phyloP scores from a whole-genome alignment of 1,140 invertebrate species.

The Trissolcus basalis region DNA sequence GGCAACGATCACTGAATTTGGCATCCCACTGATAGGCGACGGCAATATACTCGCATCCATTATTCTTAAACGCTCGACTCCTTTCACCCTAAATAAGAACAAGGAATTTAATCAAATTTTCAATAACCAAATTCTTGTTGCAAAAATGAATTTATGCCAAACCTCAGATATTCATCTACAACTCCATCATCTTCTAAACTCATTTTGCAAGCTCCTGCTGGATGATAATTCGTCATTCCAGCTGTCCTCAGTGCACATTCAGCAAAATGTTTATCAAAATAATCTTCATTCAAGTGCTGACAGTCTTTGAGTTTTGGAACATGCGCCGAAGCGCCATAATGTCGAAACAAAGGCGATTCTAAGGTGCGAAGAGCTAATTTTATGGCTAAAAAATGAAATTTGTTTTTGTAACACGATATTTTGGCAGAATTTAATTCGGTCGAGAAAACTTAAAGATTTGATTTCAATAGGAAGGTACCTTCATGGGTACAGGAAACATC shows the following conservation, averaged over 20 bases:
- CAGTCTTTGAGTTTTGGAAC: conserved; percentile 76
- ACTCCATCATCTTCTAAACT: conserved; percentile 74
- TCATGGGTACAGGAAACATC: conserved; percentile 81
- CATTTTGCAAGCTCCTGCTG: conserved; percentile 81
- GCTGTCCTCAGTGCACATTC: conserved; percentile 81
- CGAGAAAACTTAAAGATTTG: no score
- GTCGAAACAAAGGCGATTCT: conserved; percentile 77
- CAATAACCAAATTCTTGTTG: no score
- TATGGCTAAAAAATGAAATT: conserved; percentile 76
- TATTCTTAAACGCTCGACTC: conserved; percentile 79
- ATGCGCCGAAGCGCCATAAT: conserved; percentile 23
- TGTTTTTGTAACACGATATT: background rate
- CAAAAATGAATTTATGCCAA: background rate
- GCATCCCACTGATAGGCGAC: conserved; percentile 80
- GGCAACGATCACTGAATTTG: conserved; percentile 81
- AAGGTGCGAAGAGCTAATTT: conserved; percentile 78
- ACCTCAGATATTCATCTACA: conserved; percentile 79
- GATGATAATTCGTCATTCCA: conserved; percentile 82
- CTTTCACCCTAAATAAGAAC: conserved; percentile 78
- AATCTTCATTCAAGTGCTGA: conserved; percentile 63
- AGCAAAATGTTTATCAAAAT: conserved; percentile 78
- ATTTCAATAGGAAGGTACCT: no score
- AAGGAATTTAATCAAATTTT: conserved; percentile 4
- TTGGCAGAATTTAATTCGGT: no score
- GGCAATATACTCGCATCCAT: conserved; percentile 85